phyloP scores from a whole-genome alignment of 2,888 invertebrate genomes.

The Protophormia terraenovae region DNA sequence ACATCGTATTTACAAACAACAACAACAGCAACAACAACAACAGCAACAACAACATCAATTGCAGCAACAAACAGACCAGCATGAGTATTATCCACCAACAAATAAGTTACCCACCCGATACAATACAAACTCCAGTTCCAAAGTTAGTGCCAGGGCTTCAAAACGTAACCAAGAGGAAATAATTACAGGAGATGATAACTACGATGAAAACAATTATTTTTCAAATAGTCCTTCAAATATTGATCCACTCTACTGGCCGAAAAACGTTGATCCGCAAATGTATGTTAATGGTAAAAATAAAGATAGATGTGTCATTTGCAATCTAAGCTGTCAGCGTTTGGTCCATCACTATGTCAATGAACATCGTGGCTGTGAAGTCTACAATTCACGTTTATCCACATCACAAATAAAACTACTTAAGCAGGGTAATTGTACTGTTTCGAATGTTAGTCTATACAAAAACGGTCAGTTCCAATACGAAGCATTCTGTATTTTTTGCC shows the following conservation, averaged over 20 bases:
- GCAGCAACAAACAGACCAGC: not conserved
- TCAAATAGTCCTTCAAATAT: not conserved
- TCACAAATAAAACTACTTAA: conserved; percentile 64
- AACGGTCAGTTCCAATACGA: conserved; percentile 72
- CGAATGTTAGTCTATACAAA: conserved; percentile 68
- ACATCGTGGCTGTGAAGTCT: conserved; percentile 74
- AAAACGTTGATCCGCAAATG: conserved; percentile 69
- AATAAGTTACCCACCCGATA: not conserved
- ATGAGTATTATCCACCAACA: conserved; percentile 1
- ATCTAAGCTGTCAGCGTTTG: conserved; percentile 68
- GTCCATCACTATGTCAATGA: conserved; percentile 74
- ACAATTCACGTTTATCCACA: conserved; percentile 70
- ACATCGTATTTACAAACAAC: conserved; percentile 70
- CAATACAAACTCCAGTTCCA: not conserved
- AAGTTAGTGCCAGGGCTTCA: not conserved
- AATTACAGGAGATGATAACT: conserved; percentile 64
- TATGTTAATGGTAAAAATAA: conserved; percentile 59
- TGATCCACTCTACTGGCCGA: conserved; percentile 62
- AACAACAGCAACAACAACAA: conserved; percentile 34
- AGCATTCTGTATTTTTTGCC: conserved; percentile 74
- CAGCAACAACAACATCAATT: not conserved
- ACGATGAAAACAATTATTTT: conserved; percentile 38
- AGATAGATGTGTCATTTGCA: conserved; percentile 71
- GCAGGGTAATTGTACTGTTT: conserved; percentile 63
- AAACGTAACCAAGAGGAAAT: conserved; percentile 49